Conservation (phyloP, 2,113 vertebrate genomes). For the Dendropsophus ebraccatus region DNA sequence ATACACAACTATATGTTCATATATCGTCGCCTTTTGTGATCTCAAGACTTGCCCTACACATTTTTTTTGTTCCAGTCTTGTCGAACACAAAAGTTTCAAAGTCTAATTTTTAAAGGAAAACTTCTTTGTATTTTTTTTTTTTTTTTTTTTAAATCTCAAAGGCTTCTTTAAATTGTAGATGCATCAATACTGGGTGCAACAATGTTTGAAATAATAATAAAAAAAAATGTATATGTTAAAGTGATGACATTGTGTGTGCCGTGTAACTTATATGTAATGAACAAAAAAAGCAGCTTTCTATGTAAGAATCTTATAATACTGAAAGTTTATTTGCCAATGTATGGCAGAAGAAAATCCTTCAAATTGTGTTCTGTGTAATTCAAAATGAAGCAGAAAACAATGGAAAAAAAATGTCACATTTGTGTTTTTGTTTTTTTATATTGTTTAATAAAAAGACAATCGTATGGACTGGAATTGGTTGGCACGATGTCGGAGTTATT, state of each 20-base stretch:
- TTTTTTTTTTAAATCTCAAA: slow-evolving; percentile 68
- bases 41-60: slow-evolving; percentile 30
- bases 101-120: slow-evolving; percentile 64
- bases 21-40: slow-evolving; percentile 45
- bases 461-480: slow-evolving; percentile 60
- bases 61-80: slow-evolving; percentile 53
- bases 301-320: slow-evolving; percentile 70
- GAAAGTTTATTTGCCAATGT: slow-evolving; percentile 63
- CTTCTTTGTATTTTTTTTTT: slow-evolving; percentile 66
- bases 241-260: slow-evolving; percentile 65
- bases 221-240: slow-evolving; percentile 69
- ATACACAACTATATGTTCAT: slow-evolving; percentile 54
- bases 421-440: slow-evolving; percentile 56
- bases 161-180: slow-evolving; percentile 66
- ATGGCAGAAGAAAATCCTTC: slow-evolving; percentile 44
- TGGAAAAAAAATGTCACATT: slow-evolving; percentile 56
- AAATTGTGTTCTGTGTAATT: slow-evolving; percentile 64
- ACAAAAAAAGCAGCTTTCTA: slow-evolving; percentile 68
- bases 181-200: slow-evolving; percentile 68
- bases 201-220: slow-evolving; percentile 65
- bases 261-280: slow-evolving; percentile 72
- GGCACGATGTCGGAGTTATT: slow-evolving; percentile 21
- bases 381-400: slow-evolving; percentile 62
- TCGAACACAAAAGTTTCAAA: slow-evolving; percentile 61
- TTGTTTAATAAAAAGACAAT: slow-evolving; percentile 65